These are phyloP conservation scores for Indicator indicator DNA, from an alignment of 2,113 vertebrate species.

Conservation along the genomic window DNA sequence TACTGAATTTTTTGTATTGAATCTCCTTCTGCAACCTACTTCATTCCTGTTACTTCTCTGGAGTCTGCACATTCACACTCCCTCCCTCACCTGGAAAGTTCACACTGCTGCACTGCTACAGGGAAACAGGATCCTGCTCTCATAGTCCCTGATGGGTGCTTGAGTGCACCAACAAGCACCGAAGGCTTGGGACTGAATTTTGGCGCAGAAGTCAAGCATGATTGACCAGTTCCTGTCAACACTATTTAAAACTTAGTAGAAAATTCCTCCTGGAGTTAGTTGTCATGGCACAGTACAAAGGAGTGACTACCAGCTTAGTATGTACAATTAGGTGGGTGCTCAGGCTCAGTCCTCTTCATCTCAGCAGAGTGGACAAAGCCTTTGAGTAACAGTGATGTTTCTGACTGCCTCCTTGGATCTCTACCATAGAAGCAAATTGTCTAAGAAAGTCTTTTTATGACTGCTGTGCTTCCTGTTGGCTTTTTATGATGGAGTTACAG, in stretches of 20 bases:
- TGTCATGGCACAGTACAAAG: fast-evolving
- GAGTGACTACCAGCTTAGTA: background rate
- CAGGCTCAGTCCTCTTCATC: background rate
- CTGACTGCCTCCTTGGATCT: background rate
- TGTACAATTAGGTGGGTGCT: background rate
- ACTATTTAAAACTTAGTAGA: background rate
- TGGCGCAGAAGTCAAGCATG: background rate
- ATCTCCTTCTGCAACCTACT: background rate
- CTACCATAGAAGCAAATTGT: background rate
- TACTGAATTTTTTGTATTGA: background rate
- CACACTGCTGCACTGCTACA: background rate
- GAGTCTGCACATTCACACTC: background rate
- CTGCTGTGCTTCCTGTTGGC: background rate
- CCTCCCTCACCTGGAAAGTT: background rate
- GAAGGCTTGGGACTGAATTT: background rate
- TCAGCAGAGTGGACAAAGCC: background rate
- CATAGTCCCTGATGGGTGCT: background rate
- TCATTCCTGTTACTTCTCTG: background rate
- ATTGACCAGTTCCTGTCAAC: background rate
- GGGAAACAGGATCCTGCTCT: background rate
- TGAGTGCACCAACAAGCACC: background rate
- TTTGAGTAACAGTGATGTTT: background rate
- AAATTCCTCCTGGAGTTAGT: background rate
- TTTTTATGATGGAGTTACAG: no score
- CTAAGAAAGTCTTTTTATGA: background rate